These are phyloP conservation scores for Cantharis rustica DNA, from an alignment of 2,888 invertebrate genomes.

Conservation along the genomic window DNA sequence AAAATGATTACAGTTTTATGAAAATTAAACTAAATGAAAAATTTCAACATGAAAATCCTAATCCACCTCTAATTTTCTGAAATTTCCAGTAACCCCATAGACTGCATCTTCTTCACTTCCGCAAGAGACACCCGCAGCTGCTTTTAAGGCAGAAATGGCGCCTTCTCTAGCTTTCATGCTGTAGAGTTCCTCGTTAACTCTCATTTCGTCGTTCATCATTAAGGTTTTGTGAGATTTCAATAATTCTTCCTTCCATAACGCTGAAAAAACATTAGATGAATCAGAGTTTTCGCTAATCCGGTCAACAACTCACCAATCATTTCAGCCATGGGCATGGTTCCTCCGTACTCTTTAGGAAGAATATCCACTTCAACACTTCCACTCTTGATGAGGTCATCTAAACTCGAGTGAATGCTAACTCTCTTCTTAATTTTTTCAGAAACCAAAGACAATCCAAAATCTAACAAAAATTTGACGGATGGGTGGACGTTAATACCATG, in stretches of 20 bases:
- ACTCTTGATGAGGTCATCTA: conserved; percentile 61
- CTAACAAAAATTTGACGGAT: conserved; percentile 74
- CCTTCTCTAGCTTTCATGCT: conserved; percentile 74
- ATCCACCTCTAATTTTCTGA: conserved; percentile 79
- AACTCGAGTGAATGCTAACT: conserved; percentile 66
- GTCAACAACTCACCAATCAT: conserved; percentile 73
- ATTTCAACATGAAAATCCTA: conserved; percentile 48
- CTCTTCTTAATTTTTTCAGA: conserved; percentile 78
- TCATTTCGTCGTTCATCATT: conserved; percentile 72
- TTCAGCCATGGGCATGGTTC: conserved; percentile 79
- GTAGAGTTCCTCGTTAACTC: conserved; percentile 70
- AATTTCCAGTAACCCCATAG: conserved; percentile 75
- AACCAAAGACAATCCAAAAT: conserved; percentile 77
- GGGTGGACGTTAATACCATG: conserved; percentile 77
- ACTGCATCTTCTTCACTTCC: conserved; percentile 69
- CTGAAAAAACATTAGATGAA: conserved; percentile 52
- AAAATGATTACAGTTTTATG: neutral
- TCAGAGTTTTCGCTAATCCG: neutral
- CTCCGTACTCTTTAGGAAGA: conserved; percentile 82
- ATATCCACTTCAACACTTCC: conserved; percentile 54
- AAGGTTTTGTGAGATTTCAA: conserved; percentile 63
- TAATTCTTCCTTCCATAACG: conserved; percentile 73
- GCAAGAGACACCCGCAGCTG: conserved; percentile 63
- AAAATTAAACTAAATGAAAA: neutral
- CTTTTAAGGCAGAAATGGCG: conserved; percentile 72